Base-by-base conservation (phyloP, 2,113 vertebrate species). In the Theropithecus gelada region DNA sequence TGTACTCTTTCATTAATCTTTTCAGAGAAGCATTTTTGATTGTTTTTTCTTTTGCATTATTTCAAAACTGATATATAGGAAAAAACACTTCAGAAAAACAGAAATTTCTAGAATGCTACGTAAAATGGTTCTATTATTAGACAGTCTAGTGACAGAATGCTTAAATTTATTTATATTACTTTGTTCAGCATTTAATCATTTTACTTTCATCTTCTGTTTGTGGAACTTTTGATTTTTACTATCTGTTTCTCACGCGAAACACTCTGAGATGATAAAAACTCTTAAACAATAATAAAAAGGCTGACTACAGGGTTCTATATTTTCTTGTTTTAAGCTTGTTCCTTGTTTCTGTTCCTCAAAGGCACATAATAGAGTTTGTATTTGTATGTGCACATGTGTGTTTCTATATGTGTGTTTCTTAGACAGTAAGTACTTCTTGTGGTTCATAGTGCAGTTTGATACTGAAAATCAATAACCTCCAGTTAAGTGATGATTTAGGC, bases 121-220 rank as follows among this genome's bases (percentile, higher is more conserved):
- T 11, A 5, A 50, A 96, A 52, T 88, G 1, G 2, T 61, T 88
- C 30, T 90, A 83, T 85, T 66, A 22, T 20, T 86, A 89, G 70
- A 93, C 78, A 88, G 57, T 76, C 57, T 72, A 50, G 17, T 76
- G 40, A 81, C 2, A 59, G 1, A 2, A 30, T 79, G 12, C 22
- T 87, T 97, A 83, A 64, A 86, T 83, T 81, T 96, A 92, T 83
- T 73, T 93, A 12, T 2, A 35, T 17, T 87, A 12, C 27, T 72
- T 79, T 75, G 4, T 88, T 93, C 52, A 64, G 27, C 17, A 66
- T 9, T 94, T 94, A 90, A 82, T 73, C 22, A 82, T 59, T 94
- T 96, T 82, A 3, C 27, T 83, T 78, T 94, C 30, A 66, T 97
- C 38, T 75, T 48, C 52, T 27, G 72, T 80, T 30, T 23, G 30